phyloP scores from a whole-genome alignment of 37 sponge, comb jelly and placozoan species.

The Cliona cf. orientalis region DNA sequence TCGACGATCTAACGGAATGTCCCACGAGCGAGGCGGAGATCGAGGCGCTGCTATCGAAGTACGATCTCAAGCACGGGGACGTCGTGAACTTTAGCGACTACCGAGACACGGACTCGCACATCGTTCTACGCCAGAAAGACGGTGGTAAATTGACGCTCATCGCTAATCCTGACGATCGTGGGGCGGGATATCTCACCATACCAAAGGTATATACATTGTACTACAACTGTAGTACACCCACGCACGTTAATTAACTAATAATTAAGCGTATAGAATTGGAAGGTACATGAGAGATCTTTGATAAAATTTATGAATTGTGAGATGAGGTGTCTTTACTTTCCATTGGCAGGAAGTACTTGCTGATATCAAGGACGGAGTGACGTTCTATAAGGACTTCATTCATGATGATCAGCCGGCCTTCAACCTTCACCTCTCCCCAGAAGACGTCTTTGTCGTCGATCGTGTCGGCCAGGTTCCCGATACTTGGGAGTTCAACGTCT shows the following conservation, averaged over 20 bases:
- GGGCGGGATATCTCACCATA: background rate
- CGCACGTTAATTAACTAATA: too few relatives aligned
- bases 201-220: too few relatives aligned
- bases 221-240: too few relatives aligned
- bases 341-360: slow-evolving; percentile 12
- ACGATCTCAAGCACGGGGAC: background rate
- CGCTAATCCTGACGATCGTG: slow-evolving; percentile 1
- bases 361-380: background rate
- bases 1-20: background rate
- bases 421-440: background rate
- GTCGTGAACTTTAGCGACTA: slow-evolving; percentile 4
- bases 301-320: too few relatives aligned
- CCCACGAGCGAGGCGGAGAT: background rate
- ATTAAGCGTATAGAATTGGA: background rate
- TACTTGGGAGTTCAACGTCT: background rate
- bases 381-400: background rate
- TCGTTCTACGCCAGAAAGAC: background rate
- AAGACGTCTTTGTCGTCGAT: slow-evolving; percentile 7
- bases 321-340: background rate
- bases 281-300: background rate
- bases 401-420: background rate
- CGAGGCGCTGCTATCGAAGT: background rate
- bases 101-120: background rate
- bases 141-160: background rate
- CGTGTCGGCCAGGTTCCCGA: slow-evolving; percentile 14